Percentiles rank a stretch among this genome's conserved stretches.
phyloP scores from a whole-genome alignment of 2,113 vertebrate species.

The Ranitomeya imitator region DNA sequence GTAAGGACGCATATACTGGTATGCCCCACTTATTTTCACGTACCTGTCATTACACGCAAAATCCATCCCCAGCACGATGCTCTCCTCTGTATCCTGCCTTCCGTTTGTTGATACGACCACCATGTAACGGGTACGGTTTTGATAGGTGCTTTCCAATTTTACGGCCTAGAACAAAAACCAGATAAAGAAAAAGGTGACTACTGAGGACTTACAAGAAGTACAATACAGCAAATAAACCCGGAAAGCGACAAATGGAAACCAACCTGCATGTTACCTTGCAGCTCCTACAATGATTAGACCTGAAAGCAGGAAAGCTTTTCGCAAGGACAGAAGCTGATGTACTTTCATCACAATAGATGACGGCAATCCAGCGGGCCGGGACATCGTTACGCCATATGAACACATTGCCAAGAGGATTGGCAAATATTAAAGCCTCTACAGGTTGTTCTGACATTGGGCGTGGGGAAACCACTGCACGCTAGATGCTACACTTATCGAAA shows the following conservation, averaged over 20 bases:
- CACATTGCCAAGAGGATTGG: background rate
- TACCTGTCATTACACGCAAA: constrained; percentile 92
- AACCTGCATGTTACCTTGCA: background rate
- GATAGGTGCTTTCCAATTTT: constrained; percentile 90
- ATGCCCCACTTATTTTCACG: background rate
- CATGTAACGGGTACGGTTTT: constrained; percentile 94
- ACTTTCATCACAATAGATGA: background rate
- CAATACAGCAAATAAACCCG: background rate
- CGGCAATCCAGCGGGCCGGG: background rate
- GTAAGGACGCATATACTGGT: background rate
- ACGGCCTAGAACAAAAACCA: constrained; percentile 79
- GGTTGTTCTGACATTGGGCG: no score
- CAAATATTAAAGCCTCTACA: background rate
- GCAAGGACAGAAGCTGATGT: background rate
- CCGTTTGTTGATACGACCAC: constrained; percentile 96
- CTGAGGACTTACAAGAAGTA: background rate
- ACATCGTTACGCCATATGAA: background rate
- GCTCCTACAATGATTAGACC: background rate
- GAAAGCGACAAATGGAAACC: no score
- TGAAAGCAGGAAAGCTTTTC: background rate
- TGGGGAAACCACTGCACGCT: no score
- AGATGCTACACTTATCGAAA: no score
- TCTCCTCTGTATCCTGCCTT: constrained; percentile 95
- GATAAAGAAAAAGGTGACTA: background rate
- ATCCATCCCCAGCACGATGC: constrained; percentile 95